Evolutionary conservation across 37 sponge, comb jelly and placozoan species (phyloP), one percentile per base, ranked within the genome.

Genomic region (Ephydatia muelleri): DNA sequence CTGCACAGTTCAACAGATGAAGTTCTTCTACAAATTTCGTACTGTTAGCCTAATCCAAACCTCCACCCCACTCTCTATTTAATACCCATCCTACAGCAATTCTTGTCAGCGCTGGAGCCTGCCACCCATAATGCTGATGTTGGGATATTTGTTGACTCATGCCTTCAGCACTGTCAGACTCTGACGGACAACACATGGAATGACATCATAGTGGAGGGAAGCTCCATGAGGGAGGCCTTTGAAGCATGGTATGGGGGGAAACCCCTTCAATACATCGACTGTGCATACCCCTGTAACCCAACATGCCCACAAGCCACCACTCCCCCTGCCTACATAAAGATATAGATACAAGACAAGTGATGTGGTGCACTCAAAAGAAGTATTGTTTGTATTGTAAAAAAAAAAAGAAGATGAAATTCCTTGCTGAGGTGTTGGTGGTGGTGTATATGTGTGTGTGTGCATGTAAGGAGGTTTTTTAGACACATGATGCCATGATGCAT

Each of bases 141-240:
- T 88, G 95, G 95, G 29, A 67, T 67, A 40, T 92, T 92, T 67
- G 4, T 84, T 12, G 90, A 92, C 49, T 83, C 95, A 6, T 95
- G 95, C 67, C 81, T 92, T 39, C 34, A 78, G 3, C 95, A 95
- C 77, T 95, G 95, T 68, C 93, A 92, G 93, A 82, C 90, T 16
- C 74, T 92, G 39, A 47, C 47, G 39, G 82, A 92, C 33, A 8
- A 38, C 1, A n/a, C 80, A 13, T 95, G 95, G 95, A 82, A 66
- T 12, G 25, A 39, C 48, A 76, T 77, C 77, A 68, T 68, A 21
- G 85, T 95, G 4, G 66, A 67, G 2, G 73, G 70, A 12, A 77
- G 83, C 32, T 71, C 79, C 5, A 86, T 83, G 65, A 38, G 37
- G 11, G 90, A 86, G 37, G 76, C 95, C 14, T 92, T 95, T 76